Percentiles rank a stretch among this genome's conserved stretches.
Evolutionary conservation across 2,888 invertebrate species (phyloP).

Genomic region (Augochlorella aurata): DNA sequence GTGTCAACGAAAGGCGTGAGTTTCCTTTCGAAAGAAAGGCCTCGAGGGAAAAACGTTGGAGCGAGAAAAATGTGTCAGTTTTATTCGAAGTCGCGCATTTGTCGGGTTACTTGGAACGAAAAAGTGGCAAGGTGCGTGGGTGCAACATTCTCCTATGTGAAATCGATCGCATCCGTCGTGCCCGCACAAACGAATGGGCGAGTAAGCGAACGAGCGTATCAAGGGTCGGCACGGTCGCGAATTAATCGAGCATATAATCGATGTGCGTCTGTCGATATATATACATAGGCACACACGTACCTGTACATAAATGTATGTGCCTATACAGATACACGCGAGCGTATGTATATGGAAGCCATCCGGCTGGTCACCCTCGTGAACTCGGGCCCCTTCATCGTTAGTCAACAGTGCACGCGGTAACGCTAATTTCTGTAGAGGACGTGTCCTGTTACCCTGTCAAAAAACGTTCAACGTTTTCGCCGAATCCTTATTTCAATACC

Average conservation of each 20-base stretch:
- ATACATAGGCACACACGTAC: slow-evolving; percentile 51
- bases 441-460: slow-evolving; percentile 62
- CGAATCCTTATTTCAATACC: slow-evolving; percentile 1
- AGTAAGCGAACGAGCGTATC: slow-evolving; percentile 67
- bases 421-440: slow-evolving; percentile 76
- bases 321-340: no score
- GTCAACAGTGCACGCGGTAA: slow-evolving; percentile 73
- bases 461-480: slow-evolving; percentile 55
- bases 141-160: slow-evolving; percentile 40
- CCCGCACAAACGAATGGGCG: slow-evolving; percentile 54
- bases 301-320: not conserved
- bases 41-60: not conserved
- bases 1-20: not conserved
- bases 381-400: slow-evolving; percentile 72
- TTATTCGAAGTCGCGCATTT: slow-evolving; percentile 12
- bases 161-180: slow-evolving; percentile 60
- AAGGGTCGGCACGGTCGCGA: slow-evolving; percentile 76
- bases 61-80: not conserved
- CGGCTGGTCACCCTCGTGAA: slow-evolving; percentile 73
- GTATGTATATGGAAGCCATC: slow-evolving; percentile 63
- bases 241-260: slow-evolving; percentile 82
- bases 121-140: slow-evolving; percentile 55
- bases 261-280: slow-evolving; percentile 77
- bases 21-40: not conserved
- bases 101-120: slow-evolving; percentile 48